Conservation (phyloP, 2,113 vertebrate species). For the Zeus faber region DNA sequence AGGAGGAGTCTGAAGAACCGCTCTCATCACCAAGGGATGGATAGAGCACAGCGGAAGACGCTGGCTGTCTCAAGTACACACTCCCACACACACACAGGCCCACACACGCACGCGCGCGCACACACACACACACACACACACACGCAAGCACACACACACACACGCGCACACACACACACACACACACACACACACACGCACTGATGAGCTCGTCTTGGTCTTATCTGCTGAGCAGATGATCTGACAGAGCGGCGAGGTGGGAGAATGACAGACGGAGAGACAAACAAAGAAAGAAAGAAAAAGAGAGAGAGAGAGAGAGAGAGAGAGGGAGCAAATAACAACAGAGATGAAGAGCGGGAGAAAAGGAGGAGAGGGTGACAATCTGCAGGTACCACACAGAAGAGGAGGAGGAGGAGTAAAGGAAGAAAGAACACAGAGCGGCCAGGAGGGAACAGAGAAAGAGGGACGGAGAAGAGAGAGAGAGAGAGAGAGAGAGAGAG, state of each 20-base stretch:
- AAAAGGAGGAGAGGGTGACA: conserved; percentile 12
- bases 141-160: neutral
- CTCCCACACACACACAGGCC: too few species aligned
- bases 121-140: conserved; percentile 1
- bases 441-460: neutral
- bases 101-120: too few species aligned
- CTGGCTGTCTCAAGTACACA: conserved; percentile 4
- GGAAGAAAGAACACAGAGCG: conserved; percentile 6
- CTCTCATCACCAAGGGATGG: conserved; percentile 53
- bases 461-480: conserved; percentile 2
- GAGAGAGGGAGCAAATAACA: conserved; percentile 9
- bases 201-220: conserved; percentile 25
- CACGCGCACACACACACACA: conserved; percentile 3
- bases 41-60: conserved; percentile 33
- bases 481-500: conserved; percentile 31
- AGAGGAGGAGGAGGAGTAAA: neutral
- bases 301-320: neutral
- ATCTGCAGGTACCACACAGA: too few species aligned
- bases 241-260: conserved; percentile 37
- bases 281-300: neutral
- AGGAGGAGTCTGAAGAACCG: conserved; percentile 58
- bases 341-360: neutral
- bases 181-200: conserved; percentile 7
- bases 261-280: neutral
- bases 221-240: conserved; percentile 49